phyloP scores from a whole-genome alignment of 2,888 invertebrate species.

The Peribatodes rhomboidaria region DNA sequence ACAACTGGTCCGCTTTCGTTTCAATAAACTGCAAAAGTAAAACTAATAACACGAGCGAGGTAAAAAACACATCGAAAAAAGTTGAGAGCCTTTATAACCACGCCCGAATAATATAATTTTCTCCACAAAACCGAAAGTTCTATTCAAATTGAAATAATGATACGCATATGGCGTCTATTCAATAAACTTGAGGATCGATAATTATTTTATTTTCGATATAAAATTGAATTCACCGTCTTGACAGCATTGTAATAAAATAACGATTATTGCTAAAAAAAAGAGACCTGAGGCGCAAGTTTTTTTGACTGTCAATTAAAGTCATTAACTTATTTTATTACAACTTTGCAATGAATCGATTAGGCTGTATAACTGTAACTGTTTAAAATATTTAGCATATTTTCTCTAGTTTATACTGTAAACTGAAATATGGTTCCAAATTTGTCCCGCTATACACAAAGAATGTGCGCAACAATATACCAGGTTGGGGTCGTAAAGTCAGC shows the following conservation, averaged over 20 bases:
- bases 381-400: background rate
- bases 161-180: constrained; percentile 71
- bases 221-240: constrained; percentile 20
- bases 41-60: constrained; percentile 45
- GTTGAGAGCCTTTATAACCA: constrained; percentile 54
- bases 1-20: constrained; percentile 51
- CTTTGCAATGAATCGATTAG: too few species aligned
- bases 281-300: background rate
- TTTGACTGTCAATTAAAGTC: background rate
- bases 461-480: constrained; percentile 42
- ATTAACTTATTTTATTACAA: too few species aligned
- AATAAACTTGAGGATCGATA: constrained; percentile 61
- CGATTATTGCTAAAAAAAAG: background rate
- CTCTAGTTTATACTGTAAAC: background rate
- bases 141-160: constrained; percentile 68
- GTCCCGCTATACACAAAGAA: constrained; percentile 32
- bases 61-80: constrained; percentile 54
- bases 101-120: constrained; percentile 72
- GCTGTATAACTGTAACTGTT: background rate
- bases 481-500: constrained; percentile 47
- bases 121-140: constrained; percentile 65
- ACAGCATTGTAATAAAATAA: constrained; percentile 7
- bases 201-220: constrained; percentile 50
- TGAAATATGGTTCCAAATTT: constrained; percentile 31
- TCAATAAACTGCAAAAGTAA: constrained; percentile 65